A percentile compares a stretch with the other conserved stretches of the same genome.
Evolutionary conservation across 2,113 vertebrate species (phyloP).

Genomic region (Perca schrenkii): DNA sequence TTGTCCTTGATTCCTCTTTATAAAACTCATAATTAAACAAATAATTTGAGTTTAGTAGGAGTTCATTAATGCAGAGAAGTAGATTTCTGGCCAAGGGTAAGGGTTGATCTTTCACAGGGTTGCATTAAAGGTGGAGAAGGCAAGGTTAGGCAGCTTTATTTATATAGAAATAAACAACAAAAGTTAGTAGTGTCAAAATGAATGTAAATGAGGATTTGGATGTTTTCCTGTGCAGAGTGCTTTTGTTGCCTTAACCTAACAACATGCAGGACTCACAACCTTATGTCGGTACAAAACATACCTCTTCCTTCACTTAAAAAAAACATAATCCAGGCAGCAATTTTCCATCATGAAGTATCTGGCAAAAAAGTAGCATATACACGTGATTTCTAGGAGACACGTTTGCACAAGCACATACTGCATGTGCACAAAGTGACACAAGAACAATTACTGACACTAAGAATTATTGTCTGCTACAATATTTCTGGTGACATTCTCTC

Average conservation of each 20-base stretch:
- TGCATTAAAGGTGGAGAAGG: background rate
- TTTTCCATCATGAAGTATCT: background rate
- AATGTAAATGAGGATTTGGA: background rate
- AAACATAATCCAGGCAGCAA: background rate
- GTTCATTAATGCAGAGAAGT: background rate
- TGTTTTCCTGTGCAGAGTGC: background rate
- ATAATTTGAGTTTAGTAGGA: background rate
- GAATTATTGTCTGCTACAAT: background rate
- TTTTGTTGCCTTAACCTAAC: no score
- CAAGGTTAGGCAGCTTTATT: no score
- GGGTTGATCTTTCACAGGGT: background rate
- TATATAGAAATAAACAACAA: background rate
- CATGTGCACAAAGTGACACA: background rate
- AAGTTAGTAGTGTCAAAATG: background rate
- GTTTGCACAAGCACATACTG: background rate
- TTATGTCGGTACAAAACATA: background rate
- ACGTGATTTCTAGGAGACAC: background rate
- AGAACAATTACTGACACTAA: no score
- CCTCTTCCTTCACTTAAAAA: background rate
- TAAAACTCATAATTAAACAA: background rate
- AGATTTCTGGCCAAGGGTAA: background rate
- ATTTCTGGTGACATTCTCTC: background rate
- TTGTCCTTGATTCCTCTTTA: conserved; percentile 1
- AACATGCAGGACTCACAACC: background rate
- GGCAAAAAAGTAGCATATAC: background rate